Base-by-base conservation (phyloP, 2,797 vertebrate species). In the Artibeus lituratus region DNA sequence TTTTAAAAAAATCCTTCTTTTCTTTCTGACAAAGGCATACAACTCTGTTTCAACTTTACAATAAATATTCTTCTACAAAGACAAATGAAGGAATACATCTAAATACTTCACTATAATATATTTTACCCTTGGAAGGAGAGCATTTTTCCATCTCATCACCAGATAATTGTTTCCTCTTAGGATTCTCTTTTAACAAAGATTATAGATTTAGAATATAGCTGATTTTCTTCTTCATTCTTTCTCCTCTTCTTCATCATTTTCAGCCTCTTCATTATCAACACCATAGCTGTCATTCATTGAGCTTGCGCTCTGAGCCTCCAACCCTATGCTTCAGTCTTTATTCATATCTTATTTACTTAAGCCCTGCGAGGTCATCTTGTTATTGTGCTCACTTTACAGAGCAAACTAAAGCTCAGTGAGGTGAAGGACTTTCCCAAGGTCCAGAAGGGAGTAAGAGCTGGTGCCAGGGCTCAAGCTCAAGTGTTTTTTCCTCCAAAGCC, bases 41-140 rank as follows among this genome's bases (percentile, higher is more conserved):
- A 59, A 44, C n/a, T 37, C 26, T 9, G 67, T 88, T 87, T 91
- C 80, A 96, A 91, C 42, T 86, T 93, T 96, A 77, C 2, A 86
- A 65, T 88, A 22, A 89, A 55, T 81, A 73, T 69, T 91, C 65
- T 78, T 93, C 87, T 82, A 57, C 47, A 84, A 73, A 44, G 12
- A 78, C 5, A 73, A 18, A 18, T 53, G 57, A 78, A 92, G 19
- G 77, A 87, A 81, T 81, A 8, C 1, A 93, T n/a, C 29, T 62
- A 51, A 76, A 69, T 80, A 6, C 21, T 70, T 89, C 3, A 11
- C 21, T 84, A 12, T 51, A 11, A 62, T 88, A 35, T 74, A 51
- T 67, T 87, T 94, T 83, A 39, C 57, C 53, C 16, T 78, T 53
- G 1, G 55, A 80, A 97, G 6, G 26, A 81, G 26, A 94, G 15